Conservation (phyloP, 2,888 invertebrate species). For the Neoscelio sp. region DNA sequence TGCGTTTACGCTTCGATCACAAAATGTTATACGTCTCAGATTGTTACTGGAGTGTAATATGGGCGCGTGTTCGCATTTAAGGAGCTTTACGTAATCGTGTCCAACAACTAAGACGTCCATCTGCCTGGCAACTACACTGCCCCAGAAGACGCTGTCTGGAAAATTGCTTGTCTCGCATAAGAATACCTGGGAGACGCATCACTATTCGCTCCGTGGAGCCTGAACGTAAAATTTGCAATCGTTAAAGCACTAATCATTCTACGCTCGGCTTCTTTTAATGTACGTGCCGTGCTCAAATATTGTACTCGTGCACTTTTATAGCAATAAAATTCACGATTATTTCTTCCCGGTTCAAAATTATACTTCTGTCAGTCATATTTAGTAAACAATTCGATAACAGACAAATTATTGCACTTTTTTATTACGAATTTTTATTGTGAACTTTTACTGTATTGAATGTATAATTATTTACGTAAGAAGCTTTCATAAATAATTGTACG, state of each 20-base stretch:
- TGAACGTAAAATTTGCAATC: constrained; percentile 71
- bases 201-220: constrained; percentile 73
- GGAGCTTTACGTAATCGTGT: constrained; percentile 61
- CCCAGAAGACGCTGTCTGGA: constrained; percentile 63
- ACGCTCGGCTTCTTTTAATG: constrained; percentile 60
- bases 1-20: constrained; percentile 59
- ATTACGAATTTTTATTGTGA: too few species aligned
- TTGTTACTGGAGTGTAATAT: constrained; percentile 65
- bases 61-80: constrained; percentile 55
- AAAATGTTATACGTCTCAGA: constrained; percentile 56
- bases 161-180: constrained; percentile 66
- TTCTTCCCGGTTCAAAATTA: not conserved
- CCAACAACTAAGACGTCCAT: constrained; percentile 57
- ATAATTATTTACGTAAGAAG: constrained; percentile 11
- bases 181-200: constrained; percentile 65
- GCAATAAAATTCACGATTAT: constrained; percentile 4
- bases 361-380: too few species aligned
- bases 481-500: too few species aligned
- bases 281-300: constrained; percentile 31
- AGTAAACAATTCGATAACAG: too few species aligned
- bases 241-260: constrained; percentile 58
- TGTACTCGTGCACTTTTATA: constrained; percentile 17
- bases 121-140: constrained; percentile 53
- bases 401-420: too few species aligned
- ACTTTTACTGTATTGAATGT: too few species aligned